These are phyloP conservation scores for Leucoraja erinaceus DNA, from an alignment of 2,113 vertebrate genomes.

Conservation along the genomic window DNA sequence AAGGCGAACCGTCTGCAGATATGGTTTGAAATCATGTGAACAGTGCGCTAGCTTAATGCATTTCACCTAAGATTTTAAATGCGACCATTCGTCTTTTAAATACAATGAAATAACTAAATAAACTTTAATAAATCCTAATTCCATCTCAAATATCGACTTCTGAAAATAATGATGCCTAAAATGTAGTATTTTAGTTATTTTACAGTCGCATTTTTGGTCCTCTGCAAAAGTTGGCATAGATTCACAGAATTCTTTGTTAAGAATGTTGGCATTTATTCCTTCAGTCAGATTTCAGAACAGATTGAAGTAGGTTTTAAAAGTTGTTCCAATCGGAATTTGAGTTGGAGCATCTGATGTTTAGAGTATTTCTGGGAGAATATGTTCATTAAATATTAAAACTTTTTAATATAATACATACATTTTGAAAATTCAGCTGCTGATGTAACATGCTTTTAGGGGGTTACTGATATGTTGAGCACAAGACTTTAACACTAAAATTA, in stretches of 20 bases:
- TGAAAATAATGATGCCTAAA: neutral
- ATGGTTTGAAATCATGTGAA: neutral
- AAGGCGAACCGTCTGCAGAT: neutral
- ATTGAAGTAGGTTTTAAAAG: neutral
- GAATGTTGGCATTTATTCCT: conserved; percentile 18
- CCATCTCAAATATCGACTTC: neutral
- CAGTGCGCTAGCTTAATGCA: neutral
- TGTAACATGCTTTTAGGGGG: neutral
- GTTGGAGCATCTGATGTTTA: neutral
- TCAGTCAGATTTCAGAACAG: neutral
- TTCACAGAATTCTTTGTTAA: conserved; percentile 30
- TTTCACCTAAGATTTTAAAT: neutral
- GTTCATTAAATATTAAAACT: neutral
- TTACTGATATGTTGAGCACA: neutral
- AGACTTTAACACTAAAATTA: neutral
- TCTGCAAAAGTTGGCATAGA: neutral
- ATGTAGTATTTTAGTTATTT: neutral
- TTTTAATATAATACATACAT: neutral
- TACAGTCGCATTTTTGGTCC: neutral
- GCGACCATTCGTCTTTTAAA: neutral
- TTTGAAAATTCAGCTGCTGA: neutral
- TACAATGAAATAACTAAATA: neutral
- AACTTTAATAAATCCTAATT: neutral
- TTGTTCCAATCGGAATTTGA: neutral
- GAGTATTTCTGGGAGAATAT: neutral